Evolutionary conservation across 2,113 vertebrate genomes (phyloP).

Genomic region (Mystacornis crossleyi): DNA sequence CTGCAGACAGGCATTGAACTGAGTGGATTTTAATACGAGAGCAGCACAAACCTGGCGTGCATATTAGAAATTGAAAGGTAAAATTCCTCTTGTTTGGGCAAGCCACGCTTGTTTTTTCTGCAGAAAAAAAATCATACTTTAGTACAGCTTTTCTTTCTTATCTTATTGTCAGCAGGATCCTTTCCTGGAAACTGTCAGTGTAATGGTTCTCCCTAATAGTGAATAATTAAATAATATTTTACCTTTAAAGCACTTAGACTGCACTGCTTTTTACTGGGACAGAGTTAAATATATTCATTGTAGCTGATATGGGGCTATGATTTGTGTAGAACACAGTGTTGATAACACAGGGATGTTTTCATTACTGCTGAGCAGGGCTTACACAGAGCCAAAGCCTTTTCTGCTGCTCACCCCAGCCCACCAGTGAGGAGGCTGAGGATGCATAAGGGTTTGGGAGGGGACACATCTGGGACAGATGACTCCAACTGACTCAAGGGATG

Average conservation of each 20-base stretch:
- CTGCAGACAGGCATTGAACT: not conserved
- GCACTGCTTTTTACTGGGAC: not conserved
- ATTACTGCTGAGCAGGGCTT: not conserved
- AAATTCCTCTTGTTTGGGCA: not conserved
- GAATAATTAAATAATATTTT: not conserved
- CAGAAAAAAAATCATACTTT: not conserved
- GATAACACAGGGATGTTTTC: not conserved
- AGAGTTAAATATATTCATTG: not conserved
- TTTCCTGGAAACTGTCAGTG: not conserved
- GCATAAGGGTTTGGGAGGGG: rapidly evolving
- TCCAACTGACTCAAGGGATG: rapidly evolving
- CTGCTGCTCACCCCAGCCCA: rapidly evolving
- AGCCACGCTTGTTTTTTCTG: not conserved
- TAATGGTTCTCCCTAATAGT: not conserved
- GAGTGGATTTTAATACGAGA: not conserved
- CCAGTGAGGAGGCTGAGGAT: rapidly evolving
- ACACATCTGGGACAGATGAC: not conserved
- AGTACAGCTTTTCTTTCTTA: not conserved
- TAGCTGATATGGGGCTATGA: not conserved
- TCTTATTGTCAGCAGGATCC: not conserved
- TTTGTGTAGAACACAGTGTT: not conserved
- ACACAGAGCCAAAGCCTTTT: not conserved
- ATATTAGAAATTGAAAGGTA: not conserved
- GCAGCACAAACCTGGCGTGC: not conserved
- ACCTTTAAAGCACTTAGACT: not conserved